Evolutionary conservation across 2,888 invertebrate species (phyloP).

Genomic region (Philonicus albiceps): DNA sequence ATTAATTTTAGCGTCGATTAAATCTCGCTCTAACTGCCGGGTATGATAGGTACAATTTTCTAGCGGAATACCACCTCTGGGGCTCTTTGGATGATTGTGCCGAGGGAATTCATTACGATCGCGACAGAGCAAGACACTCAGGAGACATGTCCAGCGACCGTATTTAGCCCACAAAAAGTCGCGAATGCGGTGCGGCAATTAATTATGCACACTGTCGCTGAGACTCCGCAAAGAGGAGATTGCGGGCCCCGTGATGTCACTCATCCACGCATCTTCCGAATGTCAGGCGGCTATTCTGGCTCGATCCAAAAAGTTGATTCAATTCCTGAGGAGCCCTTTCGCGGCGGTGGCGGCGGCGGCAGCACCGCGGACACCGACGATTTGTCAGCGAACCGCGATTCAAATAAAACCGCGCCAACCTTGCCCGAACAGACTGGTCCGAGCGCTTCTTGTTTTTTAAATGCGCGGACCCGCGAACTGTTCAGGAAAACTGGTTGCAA

Average conservation of each 20-base stretch:
- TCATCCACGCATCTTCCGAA: neutral
- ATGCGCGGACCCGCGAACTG: neutral
- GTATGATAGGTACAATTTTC: neutral
- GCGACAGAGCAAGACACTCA: constrained; percentile 10
- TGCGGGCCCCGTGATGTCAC: constrained; percentile 13
- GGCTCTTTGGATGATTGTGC: neutral
- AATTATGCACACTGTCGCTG: neutral
- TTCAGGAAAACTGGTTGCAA: constrained; percentile 1
- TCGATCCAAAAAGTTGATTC: neutral
- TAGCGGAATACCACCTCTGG: neutral
- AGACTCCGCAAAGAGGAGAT: neutral
- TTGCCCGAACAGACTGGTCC: neutral
- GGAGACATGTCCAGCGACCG: constrained; percentile 2
- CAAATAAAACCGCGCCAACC: neutral
- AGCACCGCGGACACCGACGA: neutral
- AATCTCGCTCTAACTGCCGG: neutral
- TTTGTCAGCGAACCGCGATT: constrained; percentile 9
- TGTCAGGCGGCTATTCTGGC: neutral
- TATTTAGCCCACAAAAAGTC: constrained; percentile 9
- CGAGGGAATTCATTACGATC: neutral
- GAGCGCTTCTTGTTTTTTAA: neutral
- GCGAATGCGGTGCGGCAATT: neutral
- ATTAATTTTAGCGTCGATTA: constrained; percentile 36
- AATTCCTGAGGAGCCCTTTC: neutral
- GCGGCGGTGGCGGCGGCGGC: neutral